Conservation (phyloP, 2,113 vertebrate species). For the Heliornis fulica region DNA sequence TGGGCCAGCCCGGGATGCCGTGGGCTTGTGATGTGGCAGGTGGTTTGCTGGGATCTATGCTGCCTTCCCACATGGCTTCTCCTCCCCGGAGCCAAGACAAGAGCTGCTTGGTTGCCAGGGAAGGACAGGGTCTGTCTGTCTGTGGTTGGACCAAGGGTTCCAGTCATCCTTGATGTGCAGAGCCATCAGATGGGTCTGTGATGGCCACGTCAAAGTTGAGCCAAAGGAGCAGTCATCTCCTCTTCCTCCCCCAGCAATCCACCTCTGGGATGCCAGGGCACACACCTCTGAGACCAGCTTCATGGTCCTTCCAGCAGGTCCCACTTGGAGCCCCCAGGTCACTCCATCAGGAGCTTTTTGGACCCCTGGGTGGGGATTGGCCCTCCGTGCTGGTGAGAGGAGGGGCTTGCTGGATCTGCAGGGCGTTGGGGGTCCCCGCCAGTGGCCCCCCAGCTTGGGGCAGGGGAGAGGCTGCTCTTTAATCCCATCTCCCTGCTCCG, state of each 20-base stretch:
- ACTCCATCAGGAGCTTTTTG: neutral
- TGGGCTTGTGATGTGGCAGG: neutral
- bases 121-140: neutral
- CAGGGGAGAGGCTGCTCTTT: neutral
- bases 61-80: neutral
- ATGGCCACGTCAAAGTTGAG: accelerated
- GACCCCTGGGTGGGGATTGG: neutral
- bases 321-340: too few species aligned
- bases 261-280: neutral
- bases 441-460: neutral
- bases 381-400: neutral
- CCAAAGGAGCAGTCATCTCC: neutral
- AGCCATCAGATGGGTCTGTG: neutral
- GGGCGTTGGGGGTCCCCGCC: neutral
- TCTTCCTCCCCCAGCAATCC: neutral
- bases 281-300: accelerated
- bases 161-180: neutral
- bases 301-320: neutral
- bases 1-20: neutral
- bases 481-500: neutral
- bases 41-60: neutral
- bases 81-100: neutral
- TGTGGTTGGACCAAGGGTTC: neutral
- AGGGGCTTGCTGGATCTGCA: neutral
- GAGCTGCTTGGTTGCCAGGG: neutral